These are phyloP conservation scores for Drosophila mauritiana DNA, from an alignment of 1,140 invertebrate species.

Conservation along the genomic window DNA sequence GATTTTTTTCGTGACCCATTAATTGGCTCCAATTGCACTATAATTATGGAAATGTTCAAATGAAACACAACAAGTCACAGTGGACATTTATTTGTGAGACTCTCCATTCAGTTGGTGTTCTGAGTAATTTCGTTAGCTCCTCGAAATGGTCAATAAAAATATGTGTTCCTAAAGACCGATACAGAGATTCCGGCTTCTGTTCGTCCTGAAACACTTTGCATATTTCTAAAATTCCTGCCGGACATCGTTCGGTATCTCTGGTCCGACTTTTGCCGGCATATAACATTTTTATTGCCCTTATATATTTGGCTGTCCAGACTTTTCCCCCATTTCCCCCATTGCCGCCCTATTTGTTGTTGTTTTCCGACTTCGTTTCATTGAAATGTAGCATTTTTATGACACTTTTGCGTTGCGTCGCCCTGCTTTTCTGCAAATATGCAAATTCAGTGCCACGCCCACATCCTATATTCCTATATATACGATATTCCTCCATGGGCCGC, in stretches of 20 bases:
- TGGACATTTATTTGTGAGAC: too few relatives aligned
- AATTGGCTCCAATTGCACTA: not conserved
- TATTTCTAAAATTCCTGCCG: constrained; percentile 7
- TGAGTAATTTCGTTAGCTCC: constrained; percentile 16
- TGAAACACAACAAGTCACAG: too few relatives aligned
- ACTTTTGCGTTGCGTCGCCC: constrained; percentile 42
- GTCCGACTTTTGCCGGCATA: constrained; percentile 51
- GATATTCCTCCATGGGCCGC: constrained; percentile 7
- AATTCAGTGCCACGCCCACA: constrained; percentile 35
- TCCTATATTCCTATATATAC: constrained; percentile 6
- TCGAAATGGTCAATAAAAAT: constrained; percentile 6
- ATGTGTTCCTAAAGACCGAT: constrained; percentile 5
- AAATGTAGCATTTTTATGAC: constrained; percentile 68
- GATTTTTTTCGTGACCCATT: not conserved
- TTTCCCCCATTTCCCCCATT: not conserved
- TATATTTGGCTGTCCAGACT: constrained; percentile 48
- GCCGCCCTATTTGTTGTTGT: constrained; percentile 19
- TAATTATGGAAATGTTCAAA: not conserved
- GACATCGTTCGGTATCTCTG: constrained; percentile 18
- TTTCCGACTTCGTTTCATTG: constrained; percentile 73
- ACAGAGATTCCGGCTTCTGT: not conserved
- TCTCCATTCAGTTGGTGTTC: too few relatives aligned
- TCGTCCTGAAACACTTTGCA: constrained; percentile 27
- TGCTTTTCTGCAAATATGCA: constrained; percentile 70
- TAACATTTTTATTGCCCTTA: constrained; percentile 76